A percentile compares a stretch with the other conserved stretches of the same genome.
These are phyloP conservation scores for Alethe diademata DNA, from an alignment of 2,113 vertebrate species.

Conservation along the genomic window DNA sequence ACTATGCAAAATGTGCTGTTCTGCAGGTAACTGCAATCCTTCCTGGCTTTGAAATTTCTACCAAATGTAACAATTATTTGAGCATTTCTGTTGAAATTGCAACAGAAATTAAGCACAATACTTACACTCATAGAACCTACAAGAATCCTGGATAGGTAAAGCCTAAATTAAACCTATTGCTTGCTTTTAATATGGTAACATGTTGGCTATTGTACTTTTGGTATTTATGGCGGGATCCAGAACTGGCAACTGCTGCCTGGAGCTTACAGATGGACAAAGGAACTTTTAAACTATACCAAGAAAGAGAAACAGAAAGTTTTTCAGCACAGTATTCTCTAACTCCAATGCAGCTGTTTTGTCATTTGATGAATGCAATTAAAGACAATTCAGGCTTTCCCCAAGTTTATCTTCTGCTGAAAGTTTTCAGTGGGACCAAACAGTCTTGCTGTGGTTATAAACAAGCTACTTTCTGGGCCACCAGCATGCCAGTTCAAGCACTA, in stretches of 20 bases:
- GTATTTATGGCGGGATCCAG: not conserved
- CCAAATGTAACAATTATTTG: not conserved
- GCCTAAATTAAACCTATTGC: not conserved
- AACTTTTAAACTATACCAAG: not conserved
- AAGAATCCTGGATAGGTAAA: not conserved
- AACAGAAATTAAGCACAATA: not conserved
- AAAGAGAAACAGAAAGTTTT: not conserved
- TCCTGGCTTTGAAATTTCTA: not conserved
- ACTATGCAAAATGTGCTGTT: not conserved
- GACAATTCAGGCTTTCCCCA: not conserved
- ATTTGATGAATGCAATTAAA: not conserved
- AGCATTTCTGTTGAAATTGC: not conserved
- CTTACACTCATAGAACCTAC: not conserved
- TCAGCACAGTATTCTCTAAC: not conserved
- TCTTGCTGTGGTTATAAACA: not conserved
- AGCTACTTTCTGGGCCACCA: not conserved
- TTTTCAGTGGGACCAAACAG: not conserved
- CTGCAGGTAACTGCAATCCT: not conserved
- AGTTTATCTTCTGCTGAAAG: not conserved
- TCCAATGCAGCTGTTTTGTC: not conserved
- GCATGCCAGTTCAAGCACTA: not conserved
- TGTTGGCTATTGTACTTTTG: not conserved
- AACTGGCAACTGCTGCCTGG: not conserved
- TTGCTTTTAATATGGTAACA: not conserved
- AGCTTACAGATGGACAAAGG: not conserved